Evolutionary conservation across 2,113 vertebrate species (phyloP), one percentile per base, ranked within the genome.

Genomic region (Upupa epops): DNA sequence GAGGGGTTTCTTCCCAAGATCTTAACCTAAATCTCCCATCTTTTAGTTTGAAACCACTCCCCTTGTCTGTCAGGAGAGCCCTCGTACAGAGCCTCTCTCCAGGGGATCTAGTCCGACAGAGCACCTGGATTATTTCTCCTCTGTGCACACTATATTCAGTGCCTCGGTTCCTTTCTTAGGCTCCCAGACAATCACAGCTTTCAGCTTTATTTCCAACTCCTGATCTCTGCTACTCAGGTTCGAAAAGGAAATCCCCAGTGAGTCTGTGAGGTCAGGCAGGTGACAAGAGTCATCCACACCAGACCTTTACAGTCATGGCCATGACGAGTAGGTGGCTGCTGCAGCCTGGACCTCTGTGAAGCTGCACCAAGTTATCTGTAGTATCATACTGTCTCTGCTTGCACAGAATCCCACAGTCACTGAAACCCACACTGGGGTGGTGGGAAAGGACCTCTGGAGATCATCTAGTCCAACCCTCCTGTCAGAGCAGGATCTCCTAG

Each of bases 331-430:
- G 34, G 13, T 49, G 58, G 73, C 4, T 56, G 28, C 60, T 49
- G 28, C 46, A 28, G 37, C 18, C 5, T 16, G 16, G 36, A 18
- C 29, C n/a, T 32, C 51, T 32, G 20, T 32, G 70, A 70, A 61
- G 46, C 45, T 78, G 11, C n/a, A 6, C 31, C 42, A 6, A 32
- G 7, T 42, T 69, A 13, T 45, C 24, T 19, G 29, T 54, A 32
- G 2, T 54, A 3, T 17, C 28, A 51, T 31, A 75, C 9, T 22
- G 16, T 36, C 16, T 29, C 14, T 54, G 25, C 0, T 0, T 20
- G 36, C 36, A 13, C n/a, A n/a, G n/a, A n/a, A n/a, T n/a, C n/a
- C n/a, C n/a, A n/a, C n/a, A n/a, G n/a, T n/a, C n/a, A n/a, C n/a
- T n/a, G n/a, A n/a, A n/a, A n/a, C n/a, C n/a, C n/a, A n/a, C n/a